Base-by-base conservation (phyloP, 2,113 vertebrate genomes). In the Alligator sinensis region DNA sequence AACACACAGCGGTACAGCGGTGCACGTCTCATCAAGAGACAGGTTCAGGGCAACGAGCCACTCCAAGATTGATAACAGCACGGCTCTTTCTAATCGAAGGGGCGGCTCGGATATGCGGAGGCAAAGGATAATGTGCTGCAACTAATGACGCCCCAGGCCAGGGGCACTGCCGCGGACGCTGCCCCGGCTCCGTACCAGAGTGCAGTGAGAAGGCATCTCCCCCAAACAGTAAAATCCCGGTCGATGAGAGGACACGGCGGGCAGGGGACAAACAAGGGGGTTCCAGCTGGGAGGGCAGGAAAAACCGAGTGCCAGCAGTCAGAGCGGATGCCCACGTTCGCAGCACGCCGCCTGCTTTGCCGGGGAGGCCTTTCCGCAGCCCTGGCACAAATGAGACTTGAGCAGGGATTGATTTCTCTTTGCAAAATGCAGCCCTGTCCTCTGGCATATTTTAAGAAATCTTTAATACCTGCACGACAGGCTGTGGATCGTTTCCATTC, bases 251-350 rank as follows among this genome's bases (percentile, higher is more conserved):
- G 30, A 15, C 3, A 5, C 30, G 3, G 4, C 22, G 15, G 47
- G 47, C 0, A 1, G 9, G 9, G 30, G 8, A 34, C 0, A 1
- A 17, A 59, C 34, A 24, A 77, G 27, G 12, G 3, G 1, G 1
- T 7, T 3, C 19, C 60, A 16, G 60, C 27, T 12, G 15, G 38
- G 5, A 5, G 47, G 21, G 78, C 59, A 24, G 14, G 4, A 27
- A 21, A 21, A 11, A 15, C 7, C 0, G 5, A 79, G 54, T 28
- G 9, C 0, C 0, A 55, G 27, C 2, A 0, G 34, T 27, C 0
- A 3, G 2, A n/a, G 10, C 54, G 5, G 15, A 3, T 10, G 19
- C 57, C 59, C 57, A 2, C 25, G 5, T 18, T 17, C 59, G 1
- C 0, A 16, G 21, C 61, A 19, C 5, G 11, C 61, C 5, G 21